Base-by-base conservation (phyloP, 2,797 vertebrate genomes). In the Protonibea diacanthus region DNA sequence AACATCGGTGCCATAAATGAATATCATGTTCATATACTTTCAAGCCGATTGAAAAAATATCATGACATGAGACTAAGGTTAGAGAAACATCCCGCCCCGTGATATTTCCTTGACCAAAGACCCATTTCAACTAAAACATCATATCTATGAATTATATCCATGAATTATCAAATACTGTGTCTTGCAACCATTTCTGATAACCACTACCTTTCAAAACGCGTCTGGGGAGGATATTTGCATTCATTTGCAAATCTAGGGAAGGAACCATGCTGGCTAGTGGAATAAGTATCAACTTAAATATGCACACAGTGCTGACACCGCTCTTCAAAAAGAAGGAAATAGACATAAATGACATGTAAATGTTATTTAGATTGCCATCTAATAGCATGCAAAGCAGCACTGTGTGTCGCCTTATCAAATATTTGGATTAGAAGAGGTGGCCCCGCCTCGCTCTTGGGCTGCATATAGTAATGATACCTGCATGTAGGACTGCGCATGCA, bases 331-430 rank as follows among this genome's bases (percentile, higher is more conserved):
- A 81, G 67, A 86, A 82, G 68, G 76, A 88, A 92, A 91, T 84
- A 86, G 90, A 85, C 85, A 74, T 87, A 94, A 92, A 93, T 92
- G 76, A 92, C 81, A 94, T 92, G 92, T 88, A 91, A 92, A 93
- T 93, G 87, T 72, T 90, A 93, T 94, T 94, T 91, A 93, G 89
- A 94, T 93, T 92, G 87, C 90, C 78, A 79, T 90, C 85, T 91
- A 93, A 93, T 81, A 80, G 57, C 85, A 89, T 92, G 83, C 87
- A 91, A 88, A 91, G 73, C 81, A 86, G 84, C 59, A n/a, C 73
- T 75, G 67, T 82, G 88, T 86, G 87, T 88, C 67, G 53, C 80
- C 87, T 89, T 84, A 86, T 89, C 90, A 91, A 87, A 91, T 90
- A 88, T 90, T 88, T 90, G 87, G 84, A 82, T 86, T 88, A 71